Evolutionary conservation across 2,797 vertebrate genomes (phyloP).

Genomic region (Buphagus erythrorhynchus): DNA sequence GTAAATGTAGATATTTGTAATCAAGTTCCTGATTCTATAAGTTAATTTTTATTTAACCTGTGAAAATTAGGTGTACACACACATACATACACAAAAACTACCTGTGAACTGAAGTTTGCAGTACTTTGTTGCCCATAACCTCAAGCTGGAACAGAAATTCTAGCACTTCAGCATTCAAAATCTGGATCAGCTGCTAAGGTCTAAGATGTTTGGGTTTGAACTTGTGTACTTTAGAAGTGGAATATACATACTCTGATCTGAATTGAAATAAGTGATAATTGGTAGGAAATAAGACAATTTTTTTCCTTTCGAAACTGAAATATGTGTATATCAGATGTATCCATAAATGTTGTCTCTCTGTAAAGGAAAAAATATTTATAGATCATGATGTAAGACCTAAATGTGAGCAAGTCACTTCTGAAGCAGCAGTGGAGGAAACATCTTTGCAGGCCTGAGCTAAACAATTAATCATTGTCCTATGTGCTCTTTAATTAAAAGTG

Average conservation of each 20-base stretch:
- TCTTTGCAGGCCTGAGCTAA: not conserved
- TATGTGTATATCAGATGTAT: not conserved
- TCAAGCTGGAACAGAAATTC: not conserved
- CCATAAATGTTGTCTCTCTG: not conserved
- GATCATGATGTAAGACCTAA: not conserved
- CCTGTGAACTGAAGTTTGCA: not conserved
- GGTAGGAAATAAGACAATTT: not conserved
- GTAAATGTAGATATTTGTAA: conserved; percentile 5
- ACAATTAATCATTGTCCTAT: not conserved
- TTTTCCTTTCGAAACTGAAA: conserved; percentile 9
- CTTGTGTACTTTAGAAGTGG: not conserved
- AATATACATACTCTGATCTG: not conserved
- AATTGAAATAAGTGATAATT: not conserved
- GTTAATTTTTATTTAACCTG: not conserved
- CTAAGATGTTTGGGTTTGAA: not conserved
- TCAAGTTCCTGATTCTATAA: not conserved
- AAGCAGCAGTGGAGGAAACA: not conserved
- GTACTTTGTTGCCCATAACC: not conserved
- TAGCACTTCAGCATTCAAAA: not conserved
- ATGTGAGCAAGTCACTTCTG: not conserved
- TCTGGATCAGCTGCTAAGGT: not conserved
- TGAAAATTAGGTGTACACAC: not conserved
- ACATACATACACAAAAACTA: not conserved
- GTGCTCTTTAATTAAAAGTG: not conserved
- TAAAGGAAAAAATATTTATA: not conserved